A percentile compares a stretch with the other conserved stretches of the same genome.
These are phyloP conservation scores for Eleutherodactylus coqui DNA, from an alignment of 2,797 vertebrate species.

Conservation along the genomic window DNA sequence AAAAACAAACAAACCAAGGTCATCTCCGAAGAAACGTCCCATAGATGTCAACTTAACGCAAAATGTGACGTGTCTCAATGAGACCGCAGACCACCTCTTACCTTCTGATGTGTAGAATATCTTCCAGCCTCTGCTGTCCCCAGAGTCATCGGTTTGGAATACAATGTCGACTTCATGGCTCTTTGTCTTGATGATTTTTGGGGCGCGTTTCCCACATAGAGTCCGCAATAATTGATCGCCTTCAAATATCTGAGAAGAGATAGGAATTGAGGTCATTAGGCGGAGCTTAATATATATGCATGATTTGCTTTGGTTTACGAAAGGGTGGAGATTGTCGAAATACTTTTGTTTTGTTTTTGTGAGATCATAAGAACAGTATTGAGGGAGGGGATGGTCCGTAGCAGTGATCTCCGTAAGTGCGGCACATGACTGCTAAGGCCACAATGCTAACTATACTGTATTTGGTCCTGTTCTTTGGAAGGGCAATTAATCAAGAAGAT, in stretches of 20 bases:
- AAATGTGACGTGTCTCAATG: not conserved
- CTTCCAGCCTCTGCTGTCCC: slow-evolving; percentile 79
- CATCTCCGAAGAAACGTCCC: not conserved
- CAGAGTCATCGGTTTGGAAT: slow-evolving; percentile 78
- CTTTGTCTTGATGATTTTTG: slow-evolving; percentile 71
- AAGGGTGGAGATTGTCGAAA: no score
- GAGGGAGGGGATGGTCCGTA: no score
- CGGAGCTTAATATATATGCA: not conserved
- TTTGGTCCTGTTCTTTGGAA: no score
- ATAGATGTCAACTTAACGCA: not conserved
- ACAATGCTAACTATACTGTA: no score
- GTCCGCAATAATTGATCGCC: slow-evolving; percentile 67
- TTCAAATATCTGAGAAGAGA: slow-evolving; percentile 70
- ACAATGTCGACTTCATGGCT: slow-evolving; percentile 77
- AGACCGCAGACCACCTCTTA: slow-evolving; percentile 63
- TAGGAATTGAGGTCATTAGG: not conserved
- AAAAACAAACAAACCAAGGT: not conserved
- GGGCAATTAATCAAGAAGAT: no score
- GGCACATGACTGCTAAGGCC: no score
- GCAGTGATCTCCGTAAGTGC: no score
- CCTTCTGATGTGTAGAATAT: slow-evolving; percentile 75
- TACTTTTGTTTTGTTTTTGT: no score
- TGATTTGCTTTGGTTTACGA: no score
- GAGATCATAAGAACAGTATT: no score
- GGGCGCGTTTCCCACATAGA: slow-evolving; percentile 74